Evolutionary conservation across 1,140 invertebrate species (phyloP).

Genomic region (Sarcophaga peregrina): DNA sequence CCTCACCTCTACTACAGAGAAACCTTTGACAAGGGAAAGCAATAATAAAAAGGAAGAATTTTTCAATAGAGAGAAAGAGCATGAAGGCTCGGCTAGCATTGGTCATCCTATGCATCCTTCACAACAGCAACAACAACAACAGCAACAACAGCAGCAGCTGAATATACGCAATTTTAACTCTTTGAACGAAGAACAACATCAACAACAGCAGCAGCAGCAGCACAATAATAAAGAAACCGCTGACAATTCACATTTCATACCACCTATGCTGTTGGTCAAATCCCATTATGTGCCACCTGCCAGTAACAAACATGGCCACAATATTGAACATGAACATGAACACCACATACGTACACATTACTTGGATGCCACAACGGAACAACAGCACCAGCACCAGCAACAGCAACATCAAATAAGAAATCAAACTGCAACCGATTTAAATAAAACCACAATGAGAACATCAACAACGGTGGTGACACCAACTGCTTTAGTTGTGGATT

Average conservation of each 20-base stretch:
- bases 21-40: not conserved
- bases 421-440: not conserved
- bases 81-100: conserved; percentile 45
- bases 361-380: not conserved
- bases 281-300: conserved; percentile 62
- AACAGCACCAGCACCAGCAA: conserved; percentile 13
- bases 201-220: conserved; percentile 35
- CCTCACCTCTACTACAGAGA: conserved; percentile 30
- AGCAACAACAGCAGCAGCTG: conserved; percentile 38
- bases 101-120: conserved; percentile 55
- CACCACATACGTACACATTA: conserved; percentile 41
- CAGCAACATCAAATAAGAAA: not conserved
- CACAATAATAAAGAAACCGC: conserved; percentile 57
- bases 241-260: conserved; percentile 65
- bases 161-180: not conserved
- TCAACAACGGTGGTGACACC: conserved; percentile 23
- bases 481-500: conserved; percentile 25
- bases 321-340: conserved; percentile 44
- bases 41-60: conserved; percentile 25
- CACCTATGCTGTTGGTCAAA: conserved; percentile 65
- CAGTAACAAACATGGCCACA: conserved; percentile 50
- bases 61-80: not conserved
- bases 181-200: conserved; percentile 38
- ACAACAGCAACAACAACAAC: conserved; percentile 34
- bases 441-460: not conserved